Base-by-base conservation (phyloP, 2,797 vertebrate genomes). In the Silurus lanzhouensis region DNA sequence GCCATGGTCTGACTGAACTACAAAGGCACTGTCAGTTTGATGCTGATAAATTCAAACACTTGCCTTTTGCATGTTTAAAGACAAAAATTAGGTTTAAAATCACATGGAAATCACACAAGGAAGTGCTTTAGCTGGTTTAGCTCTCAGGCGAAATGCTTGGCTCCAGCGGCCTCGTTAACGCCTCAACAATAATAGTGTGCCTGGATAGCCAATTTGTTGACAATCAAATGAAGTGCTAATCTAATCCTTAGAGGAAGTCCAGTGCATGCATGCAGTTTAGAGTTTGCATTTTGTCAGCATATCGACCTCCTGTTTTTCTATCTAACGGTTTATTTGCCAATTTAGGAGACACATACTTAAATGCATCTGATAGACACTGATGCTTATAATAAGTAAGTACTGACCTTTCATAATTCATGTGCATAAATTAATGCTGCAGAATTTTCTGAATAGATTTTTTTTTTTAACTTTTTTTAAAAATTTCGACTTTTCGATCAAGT, bases 21-120 rank as follows among this genome's bases (percentile, higher is more conserved):
- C 85, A 89, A 88, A 87, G 84, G 72, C 75, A 22, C n/a, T 86
- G 84, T 86, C 86, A 84, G 82, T 64, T 83, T 87, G 70, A 84
- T 83, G 70, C 78, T 86, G 82, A 87, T 88, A 52, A 90, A 85
- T 83, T 87, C 46, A 81, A 84, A 86, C 52, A 31, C 58, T 83
- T 72, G 72, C 64, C 48, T 85, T 31, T 88, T 71, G 70, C 84
- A 83, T 75, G 81, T 86, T 86, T 83, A 57, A 87, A 81, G 55
- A 77, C 86, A 15, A 44, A 85, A 81, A 74, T 13, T 15, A 8
- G 48, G 46, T 17, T 15, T 10, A 20, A 31, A 55, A 80, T 66
- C 22, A 77, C 2, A 55, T 19, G 38, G 38, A 38, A 38, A 38
- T 38, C 38, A 38, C 38, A 38, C 46, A 12, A 84, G 72, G 48